Evolutionary conservation across 2,888 invertebrate genomes (phyloP).

Genomic region (Xanthorhoe designata): DNA sequence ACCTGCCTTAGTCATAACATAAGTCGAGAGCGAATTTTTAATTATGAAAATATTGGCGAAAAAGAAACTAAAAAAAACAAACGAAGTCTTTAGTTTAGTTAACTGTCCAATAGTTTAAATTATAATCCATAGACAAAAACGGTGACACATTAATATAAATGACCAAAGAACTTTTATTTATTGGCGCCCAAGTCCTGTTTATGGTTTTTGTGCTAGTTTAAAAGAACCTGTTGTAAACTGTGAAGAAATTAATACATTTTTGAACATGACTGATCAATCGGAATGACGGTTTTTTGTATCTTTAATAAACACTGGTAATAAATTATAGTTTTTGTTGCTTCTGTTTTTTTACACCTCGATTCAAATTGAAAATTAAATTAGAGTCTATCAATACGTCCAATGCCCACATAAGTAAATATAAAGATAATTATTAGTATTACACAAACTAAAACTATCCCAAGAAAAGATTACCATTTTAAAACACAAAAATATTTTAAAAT

Average conservation of each 20-base stretch:
- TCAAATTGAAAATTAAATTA: background rate
- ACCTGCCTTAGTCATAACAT: too few species aligned
- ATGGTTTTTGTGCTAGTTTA: conserved; percentile 13
- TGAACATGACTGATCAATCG: conserved; percentile 3
- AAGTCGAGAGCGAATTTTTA: background rate
- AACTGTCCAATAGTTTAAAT: conserved; percentile 6
- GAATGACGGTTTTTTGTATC: background rate
- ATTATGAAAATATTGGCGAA: background rate
- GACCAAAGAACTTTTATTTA: conserved; percentile 30
- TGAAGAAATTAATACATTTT: conserved; percentile 20
- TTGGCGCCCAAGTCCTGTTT: conserved; percentile 31
- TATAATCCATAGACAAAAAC: conserved; percentile 14
- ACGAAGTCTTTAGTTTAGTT: conserved; percentile 2
- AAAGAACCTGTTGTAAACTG: conserved; percentile 25
- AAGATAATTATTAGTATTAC: too few species aligned
- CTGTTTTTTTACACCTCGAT: background rate
- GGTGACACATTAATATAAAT: conserved; percentile 24
- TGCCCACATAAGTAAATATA: too few species aligned
- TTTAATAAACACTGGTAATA: conserved; percentile 4
- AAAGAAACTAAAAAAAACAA: background rate
- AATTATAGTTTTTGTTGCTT: background rate
- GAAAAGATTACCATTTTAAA: too few species aligned
- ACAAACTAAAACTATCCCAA: too few species aligned
- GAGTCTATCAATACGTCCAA: too few species aligned
- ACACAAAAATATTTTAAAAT: too few species aligned